These are phyloP conservation scores for Yoshiicerus persimilis DNA, from an alignment of 1,140 invertebrate species.

Conservation along the genomic window DNA sequence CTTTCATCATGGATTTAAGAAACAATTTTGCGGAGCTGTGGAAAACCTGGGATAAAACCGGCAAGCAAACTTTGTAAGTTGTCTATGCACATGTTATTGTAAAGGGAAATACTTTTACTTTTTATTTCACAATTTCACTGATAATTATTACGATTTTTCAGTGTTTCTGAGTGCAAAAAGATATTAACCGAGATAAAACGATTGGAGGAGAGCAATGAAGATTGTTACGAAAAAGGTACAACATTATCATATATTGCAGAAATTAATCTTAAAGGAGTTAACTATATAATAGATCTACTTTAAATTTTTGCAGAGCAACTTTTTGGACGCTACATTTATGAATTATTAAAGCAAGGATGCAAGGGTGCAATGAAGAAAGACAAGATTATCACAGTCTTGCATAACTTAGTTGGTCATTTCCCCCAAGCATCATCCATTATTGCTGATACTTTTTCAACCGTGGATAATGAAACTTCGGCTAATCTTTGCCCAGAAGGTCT, in stretches of 20 bases:
- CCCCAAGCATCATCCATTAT: constrained; percentile 73
- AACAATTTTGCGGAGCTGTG: constrained; percentile 58
- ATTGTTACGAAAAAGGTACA: neutral
- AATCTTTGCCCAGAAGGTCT: constrained; percentile 65
- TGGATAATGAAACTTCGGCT: constrained; percentile 57
- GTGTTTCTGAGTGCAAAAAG: constrained; percentile 12
- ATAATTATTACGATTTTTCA: neutral
- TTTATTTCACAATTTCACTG: neutral
- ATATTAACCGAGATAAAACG: neutral
- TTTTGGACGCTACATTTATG: constrained; percentile 59
- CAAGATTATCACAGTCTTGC: constrained; percentile 64
- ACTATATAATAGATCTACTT: neutral
- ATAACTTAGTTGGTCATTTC: constrained; percentile 68
- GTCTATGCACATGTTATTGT: neutral
- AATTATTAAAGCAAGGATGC: constrained; percentile 69
- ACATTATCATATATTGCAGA: neutral
- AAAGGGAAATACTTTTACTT: neutral
- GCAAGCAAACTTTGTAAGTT: constrained; percentile 68
- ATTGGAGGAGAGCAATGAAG: neutral
- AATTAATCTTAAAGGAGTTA: neutral
- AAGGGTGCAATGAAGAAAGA: constrained; percentile 71
- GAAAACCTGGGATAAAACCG: constrained; percentile 68
- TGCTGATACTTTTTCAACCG: constrained; percentile 75
- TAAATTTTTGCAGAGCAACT: constrained; percentile 35
- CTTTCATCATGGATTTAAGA: neutral